Conservation (phyloP, 1,140 invertebrate genomes). For the Drosophila arawakana region DNA sequence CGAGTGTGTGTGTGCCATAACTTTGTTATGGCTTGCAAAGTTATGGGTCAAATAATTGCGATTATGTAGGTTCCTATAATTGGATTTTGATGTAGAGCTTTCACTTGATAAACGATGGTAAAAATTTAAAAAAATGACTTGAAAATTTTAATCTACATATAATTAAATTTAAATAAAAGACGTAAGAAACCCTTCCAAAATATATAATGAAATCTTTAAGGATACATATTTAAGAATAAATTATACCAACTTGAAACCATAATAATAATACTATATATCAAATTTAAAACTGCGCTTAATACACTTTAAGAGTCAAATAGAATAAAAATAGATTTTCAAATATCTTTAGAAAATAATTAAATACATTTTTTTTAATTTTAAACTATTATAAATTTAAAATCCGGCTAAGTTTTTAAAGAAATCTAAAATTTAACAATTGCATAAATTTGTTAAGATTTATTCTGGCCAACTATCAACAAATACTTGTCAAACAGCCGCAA, state of each 20-base stretch:
- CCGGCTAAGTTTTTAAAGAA: background rate
- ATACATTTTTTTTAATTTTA: no score
- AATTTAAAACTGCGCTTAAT: no score
- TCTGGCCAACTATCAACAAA: slow-evolving; percentile 9
- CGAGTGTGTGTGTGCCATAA: slow-evolving; percentile 27
- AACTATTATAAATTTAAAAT: no score
- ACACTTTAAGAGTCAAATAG: no score
- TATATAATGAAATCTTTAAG: no score
- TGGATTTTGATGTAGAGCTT: slow-evolving; percentile 42
- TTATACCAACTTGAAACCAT: no score
- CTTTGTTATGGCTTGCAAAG: slow-evolving; percentile 38
- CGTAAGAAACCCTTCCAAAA: no score
- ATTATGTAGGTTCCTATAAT: slow-evolving; percentile 44
- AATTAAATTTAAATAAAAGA: background rate
- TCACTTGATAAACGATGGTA: slow-evolving; percentile 23
- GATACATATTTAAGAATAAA: no score
- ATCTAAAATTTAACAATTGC: background rate
- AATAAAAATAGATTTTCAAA: no score
- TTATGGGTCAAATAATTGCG: slow-evolving; percentile 50
- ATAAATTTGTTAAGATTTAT: background rate
- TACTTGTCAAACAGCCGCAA: slow-evolving; percentile 3
- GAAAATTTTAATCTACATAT: background rate
- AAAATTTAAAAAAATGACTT: slow-evolving; percentile 3
- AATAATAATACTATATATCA: no score
- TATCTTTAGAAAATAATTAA: no score